Evolutionary conservation across 2,797 vertebrate species (phyloP).

Genomic region (Hybognathus amarus): DNA sequence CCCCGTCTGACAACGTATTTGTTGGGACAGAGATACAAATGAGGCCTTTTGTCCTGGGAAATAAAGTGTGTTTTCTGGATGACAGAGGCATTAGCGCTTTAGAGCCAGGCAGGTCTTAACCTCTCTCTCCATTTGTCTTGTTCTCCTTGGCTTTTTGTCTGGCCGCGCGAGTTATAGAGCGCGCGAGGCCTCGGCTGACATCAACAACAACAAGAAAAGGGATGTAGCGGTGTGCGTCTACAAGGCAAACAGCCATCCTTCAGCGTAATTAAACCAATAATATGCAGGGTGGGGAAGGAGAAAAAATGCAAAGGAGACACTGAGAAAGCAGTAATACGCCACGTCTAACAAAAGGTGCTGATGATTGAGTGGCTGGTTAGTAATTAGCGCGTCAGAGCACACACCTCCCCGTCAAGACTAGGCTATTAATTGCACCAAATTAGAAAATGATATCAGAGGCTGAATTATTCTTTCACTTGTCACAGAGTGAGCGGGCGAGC

Average conservation of each 20-base stretch:
- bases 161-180: constrained; percentile 83
- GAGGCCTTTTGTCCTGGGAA: constrained; percentile 96
- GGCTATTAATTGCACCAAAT: constrained; percentile 99
- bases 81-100: constrained; percentile 79
- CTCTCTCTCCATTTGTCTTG: constrained; percentile 61
- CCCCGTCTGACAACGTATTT: constrained; percentile 91
- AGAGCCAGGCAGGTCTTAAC: constrained; percentile 83
- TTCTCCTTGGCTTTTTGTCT: constrained; percentile 29
- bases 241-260: constrained; percentile 98
- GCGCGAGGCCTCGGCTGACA: constrained; percentile 85
- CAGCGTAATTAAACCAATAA: constrained; percentile 99
- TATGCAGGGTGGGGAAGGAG: constrained; percentile 85
- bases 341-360: constrained; percentile 99
- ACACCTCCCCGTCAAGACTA: constrained; percentile 89
- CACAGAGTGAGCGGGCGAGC: constrained; percentile 69
- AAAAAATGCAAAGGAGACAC: constrained; percentile 78
- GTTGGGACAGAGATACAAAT: constrained; percentile 94
- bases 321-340: constrained; percentile 83
- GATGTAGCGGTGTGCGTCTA: constrained; percentile 85
- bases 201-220: constrained; percentile 63
- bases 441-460: constrained; percentile 98
- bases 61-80: constrained; percentile 93
- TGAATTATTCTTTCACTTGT: constrained; percentile 98
- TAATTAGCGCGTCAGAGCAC: constrained; percentile 99
- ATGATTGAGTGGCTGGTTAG: constrained; percentile 99